Evolutionary conservation across 2,797 vertebrate species (phyloP), one percentile per base, ranked within the genome.

Genomic region (Salarias fasciatus): DNA sequence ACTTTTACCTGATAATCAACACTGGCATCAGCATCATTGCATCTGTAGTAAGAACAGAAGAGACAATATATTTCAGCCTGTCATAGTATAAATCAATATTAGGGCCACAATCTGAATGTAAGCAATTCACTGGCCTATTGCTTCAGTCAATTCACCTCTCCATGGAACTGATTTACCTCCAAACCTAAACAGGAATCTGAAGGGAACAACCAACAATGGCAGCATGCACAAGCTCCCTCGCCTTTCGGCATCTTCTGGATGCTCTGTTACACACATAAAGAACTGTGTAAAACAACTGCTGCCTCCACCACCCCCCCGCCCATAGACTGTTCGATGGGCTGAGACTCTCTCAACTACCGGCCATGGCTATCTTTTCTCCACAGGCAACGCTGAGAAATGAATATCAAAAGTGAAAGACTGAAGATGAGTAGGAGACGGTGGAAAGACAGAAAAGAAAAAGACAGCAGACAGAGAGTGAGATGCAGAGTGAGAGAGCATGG

Each of bases 211-310:
- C 69, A 60, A 69, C 85, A 73, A 76, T 80, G 62, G 12, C 77
- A 77, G 75, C 63, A 50, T 58, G 70, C 49, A 30, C 55, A 73
- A 67, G 80, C 79, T 83, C 54, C 59, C 46, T 77, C 68, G 80
- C 72, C 80, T 76, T 49, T 69, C 58, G 48, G 72, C 43, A 24
- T 24, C 45, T 68, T 55, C 63, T 69, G 57, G 71, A 73, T 53
- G 69, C 71, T 51, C 64, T 9, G 31, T 40, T 7, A 75, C 65
- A 49, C 33, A 71, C 54, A 58, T 69, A 57, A 74, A 76, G 46
- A 69, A 64, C 78, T 81, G 72, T 68, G 79, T 85, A 77, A 86
- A 84, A 80, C 55, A 77, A 66, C 69, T 65, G 60, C 69, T 61
- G 53, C 60, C 68, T 69, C 51, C 0, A 28, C 79, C 80, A 80